A percentile compares a stretch with the other conserved stretches of the same genome.
phyloP scores from a whole-genome alignment of 2,888 invertebrate genomes.

The Sepiola atlantica region DNA sequence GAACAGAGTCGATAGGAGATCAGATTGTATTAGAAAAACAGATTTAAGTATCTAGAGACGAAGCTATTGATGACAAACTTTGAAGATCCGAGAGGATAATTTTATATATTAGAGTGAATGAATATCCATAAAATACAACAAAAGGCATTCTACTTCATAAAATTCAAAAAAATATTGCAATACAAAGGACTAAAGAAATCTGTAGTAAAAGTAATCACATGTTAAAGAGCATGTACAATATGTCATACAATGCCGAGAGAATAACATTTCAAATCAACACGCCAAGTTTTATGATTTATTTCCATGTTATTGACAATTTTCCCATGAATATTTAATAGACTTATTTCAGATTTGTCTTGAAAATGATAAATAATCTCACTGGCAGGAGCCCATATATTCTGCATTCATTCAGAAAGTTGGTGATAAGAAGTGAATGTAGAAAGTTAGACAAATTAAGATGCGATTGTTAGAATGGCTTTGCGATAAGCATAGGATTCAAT shows the following conservation, averaged over 20 bases:
- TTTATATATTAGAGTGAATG: neutral
- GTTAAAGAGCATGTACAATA: too few species aligned
- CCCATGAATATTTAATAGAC: neutral
- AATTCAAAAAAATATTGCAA: too few species aligned
- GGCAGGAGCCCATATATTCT: neutral
- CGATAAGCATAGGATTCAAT: neutral
- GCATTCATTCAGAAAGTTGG: neutral
- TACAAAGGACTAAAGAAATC: neutral
- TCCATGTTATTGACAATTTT: neutral
- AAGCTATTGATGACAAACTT: too few species aligned
- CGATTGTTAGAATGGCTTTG: neutral
- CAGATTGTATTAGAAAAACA: too few species aligned
- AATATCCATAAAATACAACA: neutral
- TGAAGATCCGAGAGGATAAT: neutral
- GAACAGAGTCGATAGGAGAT: too few species aligned
- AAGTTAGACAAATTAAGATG: neutral
- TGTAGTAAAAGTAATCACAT: neutral
- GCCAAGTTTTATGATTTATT: neutral
- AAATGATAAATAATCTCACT: neutral
- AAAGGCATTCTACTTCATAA: neutral
- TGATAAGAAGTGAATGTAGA: neutral
- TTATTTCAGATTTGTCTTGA: neutral
- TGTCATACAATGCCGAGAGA: neutral
- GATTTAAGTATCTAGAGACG: too few species aligned
- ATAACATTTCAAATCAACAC: neutral